These are phyloP conservation scores for Pyralis farinalis DNA, from an alignment of 2,888 invertebrate genomes.

Conservation along the genomic window DNA sequence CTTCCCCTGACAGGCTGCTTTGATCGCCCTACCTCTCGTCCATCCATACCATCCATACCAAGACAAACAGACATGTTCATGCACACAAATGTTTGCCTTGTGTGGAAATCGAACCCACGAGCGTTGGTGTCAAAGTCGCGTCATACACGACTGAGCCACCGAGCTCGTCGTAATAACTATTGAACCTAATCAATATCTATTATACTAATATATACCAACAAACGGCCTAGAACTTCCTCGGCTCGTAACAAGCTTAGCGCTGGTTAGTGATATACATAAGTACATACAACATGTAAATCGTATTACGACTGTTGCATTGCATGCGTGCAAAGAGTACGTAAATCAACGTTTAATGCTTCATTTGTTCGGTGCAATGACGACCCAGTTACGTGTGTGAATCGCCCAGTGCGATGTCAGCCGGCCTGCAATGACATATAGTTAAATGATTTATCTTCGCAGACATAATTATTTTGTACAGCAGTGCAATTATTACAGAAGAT, in stretches of 20 bases:
- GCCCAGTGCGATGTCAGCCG: background rate
- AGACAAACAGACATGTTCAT: too few species aligned
- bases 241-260: conserved; percentile 13
- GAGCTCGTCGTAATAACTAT: too few species aligned
- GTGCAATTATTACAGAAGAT: too few species aligned
- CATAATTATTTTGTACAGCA: too few species aligned
- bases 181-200: too few species aligned
- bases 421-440: conserved; percentile 10
- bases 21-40: too few species aligned
- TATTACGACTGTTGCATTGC: conserved; percentile 35
- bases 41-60: too few species aligned
- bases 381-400: conserved; percentile 23
- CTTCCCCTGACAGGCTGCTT: too few species aligned
- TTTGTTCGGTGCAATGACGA: conserved; percentile 30
- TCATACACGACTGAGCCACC: too few species aligned
- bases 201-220: background rate
- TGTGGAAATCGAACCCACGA: too few species aligned
- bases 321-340: conserved; percentile 31
- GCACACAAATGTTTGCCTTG: too few species aligned
- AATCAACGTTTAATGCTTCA: conserved; percentile 38
- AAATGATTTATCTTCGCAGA: conserved; percentile 7
- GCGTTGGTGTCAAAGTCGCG: too few species aligned
- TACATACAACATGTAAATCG: conserved; percentile 29
- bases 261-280: conserved; percentile 7
- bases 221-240: conserved; percentile 16